Base-by-base conservation (phyloP, 1,140 invertebrate genomes). In the Drosophila watanabei region DNA sequence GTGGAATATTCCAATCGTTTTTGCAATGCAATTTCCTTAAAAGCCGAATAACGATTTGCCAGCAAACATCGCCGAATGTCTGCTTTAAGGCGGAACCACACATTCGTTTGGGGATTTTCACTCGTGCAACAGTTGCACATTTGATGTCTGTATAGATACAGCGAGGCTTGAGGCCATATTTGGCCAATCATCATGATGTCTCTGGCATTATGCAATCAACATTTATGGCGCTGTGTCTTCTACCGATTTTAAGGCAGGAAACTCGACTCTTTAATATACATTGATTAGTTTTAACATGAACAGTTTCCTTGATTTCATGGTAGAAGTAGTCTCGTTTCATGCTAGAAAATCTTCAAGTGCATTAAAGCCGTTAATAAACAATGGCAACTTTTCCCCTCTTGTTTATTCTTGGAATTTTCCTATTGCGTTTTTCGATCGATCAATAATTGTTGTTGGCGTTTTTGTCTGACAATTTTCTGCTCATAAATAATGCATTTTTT, bases 1-100 rank as follows among this genome's bases (percentile, higher is more conserved):
- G 59, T 58, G 48, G 59, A 77, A 86, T 77, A 45, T 51, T 63
- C 39, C 30, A 52, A 33, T 11, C 63, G 33, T 79, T 75, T 61
- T 16, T 51, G 75, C 75, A 78, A 79, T 68, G 77, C 39, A 65
- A 54, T 80, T 75, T 80, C 78, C 78, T 80, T 80, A 80, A 80
- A 80, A 80, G 78, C 39, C 52, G 20, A 80, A 80, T 66, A 80
- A 75, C 78, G 78, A 80, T 80, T 80, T 80, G 78, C 78, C 77
- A 80, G 77, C 61, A 52, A 57, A 71, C 68, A 64, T 61, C 51
- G 37, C 77, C 58, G 72, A 72, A 58, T 54, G 45, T 61, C 35
- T 79, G 57, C 63, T 69, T 70, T 71, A 64, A 79, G 76, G 77
- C 77, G 77, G 77, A 79, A 79, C 77, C 76, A 58, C 24, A 18